Conservation (phyloP, 2,888 invertebrate genomes). For the Trimorus sp. region DNA sequence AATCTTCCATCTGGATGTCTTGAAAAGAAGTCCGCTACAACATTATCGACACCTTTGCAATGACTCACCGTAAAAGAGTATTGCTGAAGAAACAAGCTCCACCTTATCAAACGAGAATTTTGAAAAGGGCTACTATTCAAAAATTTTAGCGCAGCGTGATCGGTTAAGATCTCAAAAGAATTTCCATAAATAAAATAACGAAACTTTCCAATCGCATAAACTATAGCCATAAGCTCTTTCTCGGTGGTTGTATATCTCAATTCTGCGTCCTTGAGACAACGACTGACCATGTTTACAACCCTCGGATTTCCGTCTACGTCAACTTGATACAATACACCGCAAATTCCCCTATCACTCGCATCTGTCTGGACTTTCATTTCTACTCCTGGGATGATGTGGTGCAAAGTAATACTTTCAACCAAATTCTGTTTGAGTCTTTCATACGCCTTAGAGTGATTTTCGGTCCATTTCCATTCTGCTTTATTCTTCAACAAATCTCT, state of each 20-base stretch:
- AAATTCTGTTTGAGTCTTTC: slow-evolving; percentile 46
- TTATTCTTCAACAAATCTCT: slow-evolving; percentile 2
- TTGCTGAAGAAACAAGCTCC: slow-evolving; percentile 10
- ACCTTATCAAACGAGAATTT: slow-evolving; percentile 22
- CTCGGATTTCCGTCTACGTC: slow-evolving; percentile 8
- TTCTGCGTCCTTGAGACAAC: slow-evolving; percentile 21
- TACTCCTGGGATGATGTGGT: slow-evolving; percentile 27
- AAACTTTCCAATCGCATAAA: slow-evolving; percentile 17
- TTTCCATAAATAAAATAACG: slow-evolving; percentile 11
- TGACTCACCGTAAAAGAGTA: no score
- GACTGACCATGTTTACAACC: slow-evolving; percentile 23
- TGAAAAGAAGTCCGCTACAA: no score
- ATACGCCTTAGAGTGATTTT: slow-evolving; percentile 37
- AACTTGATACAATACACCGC: slow-evolving; percentile 24
- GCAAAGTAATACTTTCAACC: slow-evolving; percentile 38
- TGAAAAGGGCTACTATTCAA: slow-evolving; percentile 3
- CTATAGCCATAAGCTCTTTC: slow-evolving; percentile 26
- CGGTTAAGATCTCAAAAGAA: slow-evolving; percentile 15
- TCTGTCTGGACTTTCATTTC: slow-evolving; percentile 47
- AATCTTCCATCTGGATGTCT: no score
- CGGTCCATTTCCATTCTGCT: slow-evolving; percentile 6
- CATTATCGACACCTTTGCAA: no score
- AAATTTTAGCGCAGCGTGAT: slow-evolving; percentile 18
- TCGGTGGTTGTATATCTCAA: slow-evolving; percentile 29
- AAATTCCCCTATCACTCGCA: slow-evolving; percentile 45